Conservation (phyloP, 2,113 vertebrate genomes). For the Chelonoidis abingdonii region DNA sequence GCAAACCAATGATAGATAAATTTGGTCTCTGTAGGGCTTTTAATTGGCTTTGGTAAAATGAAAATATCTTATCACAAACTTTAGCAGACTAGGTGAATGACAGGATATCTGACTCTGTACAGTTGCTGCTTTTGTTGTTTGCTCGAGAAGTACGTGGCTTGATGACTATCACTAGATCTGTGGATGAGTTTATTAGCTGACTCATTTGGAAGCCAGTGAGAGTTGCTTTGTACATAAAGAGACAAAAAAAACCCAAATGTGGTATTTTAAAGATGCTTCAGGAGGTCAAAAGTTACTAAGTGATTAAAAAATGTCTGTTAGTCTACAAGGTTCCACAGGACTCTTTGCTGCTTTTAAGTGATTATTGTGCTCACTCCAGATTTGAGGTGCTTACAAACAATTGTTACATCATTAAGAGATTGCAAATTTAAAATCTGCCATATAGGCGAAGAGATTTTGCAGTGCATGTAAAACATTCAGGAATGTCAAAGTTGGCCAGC, state of each 20-base stretch:
- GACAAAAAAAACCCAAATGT: constrained; percentile 26
- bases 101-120: not conserved
- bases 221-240: constrained; percentile 52
- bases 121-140: not conserved
- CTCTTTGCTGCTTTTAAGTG: not conserved
- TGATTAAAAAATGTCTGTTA: not conserved
- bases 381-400: constrained; percentile 30
- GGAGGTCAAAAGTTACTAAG: not conserved
- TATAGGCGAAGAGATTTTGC: not conserved
- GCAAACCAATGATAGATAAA: not conserved
- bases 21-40: not conserved
- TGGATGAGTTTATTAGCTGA: not conserved
- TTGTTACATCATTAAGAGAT: not conserved
- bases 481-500: not conserved
- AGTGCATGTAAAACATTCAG: not conserved
- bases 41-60: not conserved
- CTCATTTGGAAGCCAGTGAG: constrained; percentile 29
- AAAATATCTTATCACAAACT: not conserved
- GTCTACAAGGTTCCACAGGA: no score
- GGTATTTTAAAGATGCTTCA: constrained; percentile 39
- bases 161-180: not conserved
- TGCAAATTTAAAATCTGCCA: not conserved
- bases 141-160: not conserved
- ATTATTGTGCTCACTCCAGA: constrained; percentile 6
- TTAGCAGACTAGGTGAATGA: not conserved